Evolutionary conservation across 2,113 vertebrate genomes (phyloP).

Genomic region (Callospermophilus lateralis): DNA sequence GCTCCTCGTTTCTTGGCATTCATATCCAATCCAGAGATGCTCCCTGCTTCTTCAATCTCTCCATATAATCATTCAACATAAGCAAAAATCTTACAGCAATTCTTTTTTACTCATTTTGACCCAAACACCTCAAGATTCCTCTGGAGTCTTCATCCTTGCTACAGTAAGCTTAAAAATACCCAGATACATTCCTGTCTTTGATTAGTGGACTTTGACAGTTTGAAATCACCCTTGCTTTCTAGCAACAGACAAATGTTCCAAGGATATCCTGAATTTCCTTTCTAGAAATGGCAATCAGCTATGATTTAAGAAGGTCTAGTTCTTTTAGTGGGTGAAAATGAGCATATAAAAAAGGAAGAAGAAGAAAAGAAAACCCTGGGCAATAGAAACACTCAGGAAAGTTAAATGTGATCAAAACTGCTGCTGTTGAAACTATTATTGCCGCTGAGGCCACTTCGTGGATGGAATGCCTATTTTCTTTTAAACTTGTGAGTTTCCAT

Average conservation of each 20-base stretch:
- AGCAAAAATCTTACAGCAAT: background rate
- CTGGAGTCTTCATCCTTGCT: background rate
- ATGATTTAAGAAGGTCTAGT: background rate
- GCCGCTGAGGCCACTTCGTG: background rate
- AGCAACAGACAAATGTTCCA: conserved; percentile 23
- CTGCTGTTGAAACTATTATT: background rate
- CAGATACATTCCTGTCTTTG: background rate
- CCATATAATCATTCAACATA: background rate
- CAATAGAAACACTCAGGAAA: background rate
- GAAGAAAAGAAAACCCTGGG: background rate
- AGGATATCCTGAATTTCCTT: background rate
- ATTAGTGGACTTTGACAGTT: background rate
- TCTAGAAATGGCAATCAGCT: background rate
- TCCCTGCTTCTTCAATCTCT: background rate
- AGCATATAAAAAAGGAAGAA: background rate
- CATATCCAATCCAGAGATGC: background rate
- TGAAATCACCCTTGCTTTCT: conserved; percentile 3
- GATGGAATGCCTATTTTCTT: background rate
- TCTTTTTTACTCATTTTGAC: background rate
- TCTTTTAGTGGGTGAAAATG: background rate
- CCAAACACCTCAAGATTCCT: background rate
- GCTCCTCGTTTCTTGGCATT: background rate
- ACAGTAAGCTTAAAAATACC: background rate
- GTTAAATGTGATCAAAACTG: background rate
- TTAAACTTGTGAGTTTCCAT: background rate